A percentile compares a stretch with the other conserved stretches of the same genome.
Conservation (phyloP, 2,113 vertebrate genomes). For the human region GRCh38 chr2:97859001-97859500, state of each 20-base stretch:
- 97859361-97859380: slow-evolving; percentile 98
- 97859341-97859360: slow-evolving; percentile 99
- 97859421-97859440: slow-evolving; percentile 90
- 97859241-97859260: slow-evolving; percentile 19
- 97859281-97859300: slow-evolving; percentile 79
- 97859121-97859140: slow-evolving; percentile 49
- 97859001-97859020: neutral
- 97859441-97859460: slow-evolving; percentile 53
- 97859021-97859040: neutral
- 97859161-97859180: slow-evolving; percentile 1
- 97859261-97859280: slow-evolving; percentile 29
- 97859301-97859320: slow-evolving; percentile 99
- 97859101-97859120: neutral
- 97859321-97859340: slow-evolving; percentile 99
- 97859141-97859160: neutral
- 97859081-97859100: neutral
- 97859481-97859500: slow-evolving; percentile 6
- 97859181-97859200: slow-evolving; percentile 2
- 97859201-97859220: slow-evolving; percentile 10
- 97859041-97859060: neutral
- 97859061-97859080: neutral
- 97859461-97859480: slow-evolving; percentile 16
- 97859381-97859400: slow-evolving; percentile 99
- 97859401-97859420: slow-evolving; percentile 99
- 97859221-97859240: neutral